These are phyloP conservation scores for Drosophila basisetae DNA, from an alignment of 2,888 invertebrate species.

Conservation along the genomic window DNA sequence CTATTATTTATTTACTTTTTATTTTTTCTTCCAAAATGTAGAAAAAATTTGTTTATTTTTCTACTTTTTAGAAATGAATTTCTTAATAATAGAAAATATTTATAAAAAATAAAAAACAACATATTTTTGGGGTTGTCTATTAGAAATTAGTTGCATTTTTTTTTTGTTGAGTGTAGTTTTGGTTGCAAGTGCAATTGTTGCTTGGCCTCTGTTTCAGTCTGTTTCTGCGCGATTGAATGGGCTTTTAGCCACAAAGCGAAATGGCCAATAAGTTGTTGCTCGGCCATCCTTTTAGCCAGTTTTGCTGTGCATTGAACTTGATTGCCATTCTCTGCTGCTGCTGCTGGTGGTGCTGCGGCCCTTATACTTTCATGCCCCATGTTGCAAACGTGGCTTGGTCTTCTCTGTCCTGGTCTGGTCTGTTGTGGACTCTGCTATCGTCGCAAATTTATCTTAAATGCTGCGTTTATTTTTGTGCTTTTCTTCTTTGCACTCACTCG, in stretches of 20 bases:
- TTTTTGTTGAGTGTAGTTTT: slow-evolving; percentile 1
- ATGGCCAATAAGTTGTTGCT: slow-evolving; percentile 48
- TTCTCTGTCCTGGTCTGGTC: neutral
- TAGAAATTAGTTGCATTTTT: neutral
- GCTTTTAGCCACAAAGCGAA: slow-evolving; percentile 49
- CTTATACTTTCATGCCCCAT: slow-evolving; percentile 35
- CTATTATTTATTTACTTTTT: neutral
- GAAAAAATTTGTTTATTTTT: too few species aligned
- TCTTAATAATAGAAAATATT: neutral
- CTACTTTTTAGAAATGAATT: too few species aligned
- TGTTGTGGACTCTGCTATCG: slow-evolving; percentile 57
- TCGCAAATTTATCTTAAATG: slow-evolving; percentile 76
- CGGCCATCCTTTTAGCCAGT: slow-evolving; percentile 32
- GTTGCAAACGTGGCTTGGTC: slow-evolving; percentile 30
- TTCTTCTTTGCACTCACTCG: slow-evolving; percentile 27
- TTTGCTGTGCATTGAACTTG: slow-evolving; percentile 75
- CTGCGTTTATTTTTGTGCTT: slow-evolving; percentile 68
- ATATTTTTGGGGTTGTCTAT: neutral
- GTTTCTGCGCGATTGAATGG: slow-evolving; percentile 42
- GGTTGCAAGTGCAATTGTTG: slow-evolving; percentile 13
- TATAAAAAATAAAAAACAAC: neutral
- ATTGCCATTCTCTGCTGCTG: slow-evolving; percentile 56
- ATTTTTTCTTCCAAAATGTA: neutral
- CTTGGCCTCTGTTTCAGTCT: neutral
- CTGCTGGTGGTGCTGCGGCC: slow-evolving; percentile 29